Evolutionary conservation across 2,113 vertebrate genomes (phyloP), one percentile per base, ranked within the genome.

Genomic region (Nothobranchius furzeri): DNA sequence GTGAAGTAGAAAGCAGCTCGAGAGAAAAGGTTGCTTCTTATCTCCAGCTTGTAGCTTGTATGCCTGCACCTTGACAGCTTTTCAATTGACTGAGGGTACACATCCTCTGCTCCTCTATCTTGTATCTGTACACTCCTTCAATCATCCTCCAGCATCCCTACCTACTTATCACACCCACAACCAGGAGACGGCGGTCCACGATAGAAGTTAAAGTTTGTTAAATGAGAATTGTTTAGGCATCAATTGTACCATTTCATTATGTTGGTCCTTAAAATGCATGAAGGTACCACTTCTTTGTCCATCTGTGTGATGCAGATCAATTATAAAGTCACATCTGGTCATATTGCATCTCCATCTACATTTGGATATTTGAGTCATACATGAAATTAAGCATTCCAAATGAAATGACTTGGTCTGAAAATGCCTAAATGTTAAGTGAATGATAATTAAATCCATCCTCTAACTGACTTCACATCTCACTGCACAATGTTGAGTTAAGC

Each of bases 61-160:
- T 81, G 83, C 76, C 82, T 71, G 80, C 79, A 60, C 76, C 80
- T 86, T 88, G 89, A 92, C 90, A 93, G 90, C 71, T 91, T 88
- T 90, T 90, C 90, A 89, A 90, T 89, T 90, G 89, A 90, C 87
- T 88, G 73, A 82, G 82, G 82, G 83, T 71, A 78, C 74, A 83
- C 68, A 82, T 85, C 70, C 87, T 82, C 69, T 72, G 68, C 76
- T 76, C 47, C 40, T 25, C 78, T 83, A 86, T 84, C 81, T 85
- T 79, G 72, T 84, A 84, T 85, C 80, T 82, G 62, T 78, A 52
- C 72, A 70, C 75, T 68, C 69, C 66, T 78, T 83, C 66, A 82
- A 69, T 76, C 60, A n/a, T 59, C 70, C 76, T 70, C 71, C 46
- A 70, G 66, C 73, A 78, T 76, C 78, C 75, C 59, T 55, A 64